Percentiles rank a stretch among this genome's conserved stretches.
Evolutionary conservation across 23 tunicate genomes (phyloP).

Genomic region (Ciona savignyi): DNA sequence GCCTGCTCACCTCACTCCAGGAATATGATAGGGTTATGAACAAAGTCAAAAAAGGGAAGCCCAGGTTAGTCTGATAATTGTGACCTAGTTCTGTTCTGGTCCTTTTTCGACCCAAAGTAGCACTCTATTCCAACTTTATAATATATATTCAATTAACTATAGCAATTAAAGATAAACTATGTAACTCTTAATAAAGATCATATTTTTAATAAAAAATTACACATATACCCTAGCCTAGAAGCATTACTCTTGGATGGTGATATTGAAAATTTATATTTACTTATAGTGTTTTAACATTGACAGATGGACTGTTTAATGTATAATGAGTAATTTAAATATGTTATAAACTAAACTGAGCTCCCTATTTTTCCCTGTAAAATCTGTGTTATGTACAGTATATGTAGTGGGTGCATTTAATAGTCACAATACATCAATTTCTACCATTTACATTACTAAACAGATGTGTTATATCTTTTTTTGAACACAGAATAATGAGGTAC

Average conservation of each 20-base stretch:
- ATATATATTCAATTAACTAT: neutral
- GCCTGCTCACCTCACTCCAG: constrained; percentile 71
- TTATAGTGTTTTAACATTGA: too few species aligned
- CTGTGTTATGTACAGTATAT: too few species aligned
- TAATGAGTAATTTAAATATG: too few species aligned
- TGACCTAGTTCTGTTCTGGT: too few species aligned
- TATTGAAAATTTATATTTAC: too few species aligned
- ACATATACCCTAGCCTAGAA: neutral
- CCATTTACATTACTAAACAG: neutral
- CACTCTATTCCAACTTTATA: neutral
- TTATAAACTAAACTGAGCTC: too few species aligned
- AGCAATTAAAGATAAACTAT: neutral
- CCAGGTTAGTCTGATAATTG: too few species aligned
- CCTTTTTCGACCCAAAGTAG: too few species aligned
- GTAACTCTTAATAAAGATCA: neutral
- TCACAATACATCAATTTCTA: too few species aligned
- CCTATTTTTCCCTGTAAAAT: too few species aligned
- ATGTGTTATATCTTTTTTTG: neutral
- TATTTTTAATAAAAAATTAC: neutral
- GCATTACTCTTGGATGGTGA: neutral
- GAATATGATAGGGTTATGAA: constrained; percentile 91
- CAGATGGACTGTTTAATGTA: too few species aligned
- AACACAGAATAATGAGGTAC: constrained; percentile 54
- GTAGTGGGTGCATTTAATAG: too few species aligned
- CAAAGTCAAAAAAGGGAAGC: constrained; percentile 85